Evolutionary conservation across 1,140 invertebrate species (phyloP).

Genomic region (Drosophila oshimai): DNA sequence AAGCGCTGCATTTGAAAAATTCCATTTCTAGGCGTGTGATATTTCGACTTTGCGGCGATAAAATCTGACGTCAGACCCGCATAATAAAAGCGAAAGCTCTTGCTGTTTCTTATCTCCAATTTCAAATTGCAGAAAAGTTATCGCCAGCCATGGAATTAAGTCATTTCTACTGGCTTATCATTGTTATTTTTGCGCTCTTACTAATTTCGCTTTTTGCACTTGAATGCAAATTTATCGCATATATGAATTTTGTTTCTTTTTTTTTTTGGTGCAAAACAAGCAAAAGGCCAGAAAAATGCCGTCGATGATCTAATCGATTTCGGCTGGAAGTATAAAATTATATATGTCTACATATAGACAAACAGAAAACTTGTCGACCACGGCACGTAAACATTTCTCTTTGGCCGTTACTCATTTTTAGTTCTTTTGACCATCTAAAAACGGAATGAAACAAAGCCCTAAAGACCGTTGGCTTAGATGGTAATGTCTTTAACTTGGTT

Average conservation of each 20-base stretch:
- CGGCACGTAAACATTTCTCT: slow-evolving; percentile 56
- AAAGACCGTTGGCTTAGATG: slow-evolving; percentile 32
- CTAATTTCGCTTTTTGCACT: slow-evolving; percentile 46
- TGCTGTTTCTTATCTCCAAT: slow-evolving; percentile 8
- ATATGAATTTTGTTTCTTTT: slow-evolving; percentile 16
- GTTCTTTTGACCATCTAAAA: slow-evolving; percentile 8
- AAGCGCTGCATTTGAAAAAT: slow-evolving; percentile 11
- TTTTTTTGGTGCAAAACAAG: slow-evolving; percentile 23
- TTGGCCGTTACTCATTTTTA: slow-evolving; percentile 30
- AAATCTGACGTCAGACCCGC: slow-evolving; percentile 18
- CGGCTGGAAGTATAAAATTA: slow-evolving; percentile 32
- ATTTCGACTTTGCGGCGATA: too few species aligned
- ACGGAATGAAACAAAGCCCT: slow-evolving; percentile 6
- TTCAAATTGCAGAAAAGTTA: slow-evolving; percentile 20
- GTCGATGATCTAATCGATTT: slow-evolving; percentile 65
- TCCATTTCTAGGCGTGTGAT: neutral
- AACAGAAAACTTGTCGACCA: slow-evolving; percentile 1
- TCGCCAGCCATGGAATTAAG: slow-evolving; percentile 13
- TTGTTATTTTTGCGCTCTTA: slow-evolving; percentile 1
- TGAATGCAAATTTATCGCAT: slow-evolving; percentile 65
- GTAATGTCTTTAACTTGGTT: neutral
- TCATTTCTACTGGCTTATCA: slow-evolving; percentile 36
- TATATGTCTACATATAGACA: neutral
- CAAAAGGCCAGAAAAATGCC: slow-evolving; percentile 34
- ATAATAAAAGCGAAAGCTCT: slow-evolving; percentile 11